Evolutionary conservation across 2,888 invertebrate species (phyloP).

Genomic region (Arge pagana): DNA sequence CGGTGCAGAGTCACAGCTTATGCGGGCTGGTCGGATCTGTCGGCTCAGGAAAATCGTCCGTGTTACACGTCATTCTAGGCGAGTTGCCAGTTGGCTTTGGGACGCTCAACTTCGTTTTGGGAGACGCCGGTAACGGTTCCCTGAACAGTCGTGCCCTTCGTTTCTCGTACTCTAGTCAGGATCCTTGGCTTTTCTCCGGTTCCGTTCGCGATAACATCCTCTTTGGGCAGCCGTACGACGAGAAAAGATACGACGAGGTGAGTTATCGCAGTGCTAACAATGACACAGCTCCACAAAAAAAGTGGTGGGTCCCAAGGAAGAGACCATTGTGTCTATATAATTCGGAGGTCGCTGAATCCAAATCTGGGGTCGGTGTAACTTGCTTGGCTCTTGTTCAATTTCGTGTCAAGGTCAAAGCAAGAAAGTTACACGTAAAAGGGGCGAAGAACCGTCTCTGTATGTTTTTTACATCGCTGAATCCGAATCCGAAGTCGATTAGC

Average conservation of each 20-base stretch:
- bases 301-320: too few species aligned
- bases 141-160: conserved; percentile 46
- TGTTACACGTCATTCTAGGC: conserved; percentile 57
- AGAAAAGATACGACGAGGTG: conserved; percentile 68
- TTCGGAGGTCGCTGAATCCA: too few species aligned
- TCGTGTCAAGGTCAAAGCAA: too few species aligned
- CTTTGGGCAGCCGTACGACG: conserved; percentile 69
- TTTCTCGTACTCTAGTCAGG: conserved; percentile 69
- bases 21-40: conserved; percentile 69
- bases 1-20: conserved; percentile 55
- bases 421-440: too few species aligned
- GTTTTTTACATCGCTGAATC: too few species aligned
- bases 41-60: conserved; percentile 67
- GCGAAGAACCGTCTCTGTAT: too few species aligned
- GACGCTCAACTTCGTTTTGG: conserved; percentile 37
- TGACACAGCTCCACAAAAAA: too few species aligned
- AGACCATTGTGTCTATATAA: too few species aligned
- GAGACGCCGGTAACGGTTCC: conserved; percentile 36
- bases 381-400: too few species aligned
- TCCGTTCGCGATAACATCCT: conserved; percentile 75
- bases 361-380: too few species aligned
- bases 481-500: too few species aligned
- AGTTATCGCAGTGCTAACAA: too few species aligned
- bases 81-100: conserved; percentile 58
- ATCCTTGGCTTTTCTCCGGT: conserved; percentile 71